Conservation (phyloP, 2,113 vertebrate genomes). For the Spea bombifrons region DNA sequence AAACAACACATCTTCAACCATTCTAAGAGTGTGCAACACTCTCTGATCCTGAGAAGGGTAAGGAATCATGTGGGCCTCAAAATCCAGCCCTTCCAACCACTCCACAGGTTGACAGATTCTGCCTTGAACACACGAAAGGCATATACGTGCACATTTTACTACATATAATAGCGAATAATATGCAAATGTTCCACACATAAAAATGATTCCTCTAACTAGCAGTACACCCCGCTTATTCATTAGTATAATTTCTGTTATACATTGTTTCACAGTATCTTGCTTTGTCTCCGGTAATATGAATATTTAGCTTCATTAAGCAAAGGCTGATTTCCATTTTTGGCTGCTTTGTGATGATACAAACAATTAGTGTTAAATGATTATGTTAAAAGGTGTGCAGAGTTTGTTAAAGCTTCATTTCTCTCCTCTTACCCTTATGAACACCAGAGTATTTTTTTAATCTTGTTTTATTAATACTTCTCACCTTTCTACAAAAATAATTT, state of each 20-base stretch:
- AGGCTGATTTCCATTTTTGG: constrained; percentile 37
- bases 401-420: constrained; percentile 34
- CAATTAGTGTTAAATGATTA: constrained; percentile 48
- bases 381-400: constrained; percentile 39
- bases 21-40: neutral
- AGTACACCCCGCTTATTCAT: constrained; percentile 47
- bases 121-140: constrained; percentile 25
- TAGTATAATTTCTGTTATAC: constrained; percentile 46
- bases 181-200: constrained; percentile 38
- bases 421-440: neutral
- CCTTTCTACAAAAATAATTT: constrained; percentile 29
- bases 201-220: constrained; percentile 38
- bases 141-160: constrained; percentile 19
- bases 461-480: neutral
- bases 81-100: constrained; percentile 25
- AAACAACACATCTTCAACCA: neutral
- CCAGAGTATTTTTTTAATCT: neutral
- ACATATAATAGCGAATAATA: constrained; percentile 28
- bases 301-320: constrained; percentile 44
- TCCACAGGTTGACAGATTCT: constrained; percentile 16
- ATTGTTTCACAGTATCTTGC: constrained; percentile 43
- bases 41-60: neutral
- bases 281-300: constrained; percentile 40
- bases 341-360: constrained; percentile 46
- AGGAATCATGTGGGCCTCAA: neutral